Evolutionary conservation across 2,113 vertebrate species (phyloP).

Genomic region (Girardinichthys multiradiatus): DNA sequence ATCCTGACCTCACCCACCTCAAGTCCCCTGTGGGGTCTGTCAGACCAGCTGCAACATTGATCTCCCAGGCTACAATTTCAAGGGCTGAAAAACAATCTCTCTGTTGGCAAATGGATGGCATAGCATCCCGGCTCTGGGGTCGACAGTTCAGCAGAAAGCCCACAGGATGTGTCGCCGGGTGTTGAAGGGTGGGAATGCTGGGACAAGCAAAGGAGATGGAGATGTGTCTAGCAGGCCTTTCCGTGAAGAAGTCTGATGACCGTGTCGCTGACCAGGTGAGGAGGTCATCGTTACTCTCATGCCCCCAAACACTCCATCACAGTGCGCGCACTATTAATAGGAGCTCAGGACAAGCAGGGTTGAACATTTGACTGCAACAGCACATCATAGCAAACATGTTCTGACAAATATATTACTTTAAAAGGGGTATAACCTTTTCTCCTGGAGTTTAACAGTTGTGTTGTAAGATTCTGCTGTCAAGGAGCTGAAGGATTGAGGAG

Average conservation of each 20-base stretch:
- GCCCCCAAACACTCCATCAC: constrained; percentile 39
- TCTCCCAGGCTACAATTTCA: constrained; percentile 77
- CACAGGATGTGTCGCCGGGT: constrained; percentile 33
- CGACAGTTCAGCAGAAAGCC: constrained; percentile 59
- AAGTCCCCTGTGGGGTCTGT: constrained; percentile 43
- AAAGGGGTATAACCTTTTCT: neutral
- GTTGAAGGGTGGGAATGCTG: constrained; percentile 61
- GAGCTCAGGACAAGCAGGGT: constrained; percentile 13
- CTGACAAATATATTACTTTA: constrained; percentile 29
- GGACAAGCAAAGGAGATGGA: constrained; percentile 46
- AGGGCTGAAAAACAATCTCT: constrained; percentile 80
- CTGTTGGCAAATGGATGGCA: constrained; percentile 78
- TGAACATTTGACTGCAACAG: constrained; percentile 22
- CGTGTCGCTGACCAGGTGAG: constrained; percentile 58
- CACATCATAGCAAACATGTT: constrained; percentile 13
- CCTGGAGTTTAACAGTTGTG: constrained; percentile 8
- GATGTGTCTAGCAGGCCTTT: constrained; percentile 43
- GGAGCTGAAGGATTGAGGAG: neutral
- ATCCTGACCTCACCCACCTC: constrained; percentile 65
- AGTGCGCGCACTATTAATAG: constrained; percentile 30
- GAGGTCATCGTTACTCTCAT: constrained; percentile 60
- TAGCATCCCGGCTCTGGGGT: constrained; percentile 59
- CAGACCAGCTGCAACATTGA: constrained; percentile 79
- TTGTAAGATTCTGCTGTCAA: constrained; percentile 3
- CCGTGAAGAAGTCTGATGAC: constrained; percentile 42